Evolutionary conservation across 2,797 vertebrate species (phyloP).

Genomic region (Poeciliopsis presidionis): DNA sequence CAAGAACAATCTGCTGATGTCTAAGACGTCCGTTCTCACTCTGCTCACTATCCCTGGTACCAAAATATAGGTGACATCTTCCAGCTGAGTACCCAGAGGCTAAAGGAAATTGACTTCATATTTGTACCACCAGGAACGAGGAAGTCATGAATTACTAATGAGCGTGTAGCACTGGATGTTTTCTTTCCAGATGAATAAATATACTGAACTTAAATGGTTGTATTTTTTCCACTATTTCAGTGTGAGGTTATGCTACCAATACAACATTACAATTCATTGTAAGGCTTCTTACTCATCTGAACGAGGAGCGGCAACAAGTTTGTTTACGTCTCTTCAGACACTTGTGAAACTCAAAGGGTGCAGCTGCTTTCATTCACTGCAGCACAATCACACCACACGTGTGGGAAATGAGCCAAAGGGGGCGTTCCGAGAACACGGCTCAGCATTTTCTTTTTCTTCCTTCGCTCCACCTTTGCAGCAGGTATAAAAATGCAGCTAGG

Average conservation of each 20-base stretch:
- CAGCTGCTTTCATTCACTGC: neutral
- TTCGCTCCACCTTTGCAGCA: slow-evolving; percentile 12
- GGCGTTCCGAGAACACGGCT: slow-evolving; percentile 7
- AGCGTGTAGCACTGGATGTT: neutral
- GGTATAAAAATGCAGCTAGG: neutral
- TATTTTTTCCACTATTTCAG: neutral
- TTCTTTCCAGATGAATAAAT: neutral
- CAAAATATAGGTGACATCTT: neutral
- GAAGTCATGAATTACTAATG: neutral
- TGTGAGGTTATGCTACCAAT: neutral
- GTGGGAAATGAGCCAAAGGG: neutral
- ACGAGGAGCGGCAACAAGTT: neutral
- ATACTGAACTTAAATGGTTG: neutral
- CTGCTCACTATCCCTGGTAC: neutral
- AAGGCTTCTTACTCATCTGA: neutral
- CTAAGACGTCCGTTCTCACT: neutral
- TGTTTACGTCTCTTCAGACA: neutral
- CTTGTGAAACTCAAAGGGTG: neutral
- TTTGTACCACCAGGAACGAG: neutral
- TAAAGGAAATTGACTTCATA: neutral
- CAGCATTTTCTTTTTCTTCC: neutral
- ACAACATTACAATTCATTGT: neutral
- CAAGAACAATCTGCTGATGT: neutral
- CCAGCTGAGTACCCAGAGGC: neutral
- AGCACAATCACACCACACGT: neutral